Evolutionary conservation across 2,113 vertebrate genomes (phyloP).

Genomic region (Narcine bancroftii): DNA sequence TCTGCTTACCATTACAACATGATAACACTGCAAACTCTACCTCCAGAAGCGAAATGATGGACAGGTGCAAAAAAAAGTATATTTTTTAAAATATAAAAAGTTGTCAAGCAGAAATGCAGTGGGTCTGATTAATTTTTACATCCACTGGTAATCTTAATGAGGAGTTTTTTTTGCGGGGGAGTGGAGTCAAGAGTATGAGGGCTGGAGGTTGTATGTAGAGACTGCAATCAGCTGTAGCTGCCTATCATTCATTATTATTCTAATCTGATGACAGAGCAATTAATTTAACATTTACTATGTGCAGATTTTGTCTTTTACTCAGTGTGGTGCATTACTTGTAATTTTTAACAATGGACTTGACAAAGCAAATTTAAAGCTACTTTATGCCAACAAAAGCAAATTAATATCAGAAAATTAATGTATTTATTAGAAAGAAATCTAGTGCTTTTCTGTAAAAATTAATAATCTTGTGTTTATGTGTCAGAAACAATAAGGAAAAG

Average conservation of each 20-base stretch:
- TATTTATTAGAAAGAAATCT: background rate
- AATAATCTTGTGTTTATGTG: background rate
- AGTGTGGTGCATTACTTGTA: background rate
- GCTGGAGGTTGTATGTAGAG: background rate
- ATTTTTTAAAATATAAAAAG: too few relatives aligned
- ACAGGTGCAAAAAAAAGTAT: too few relatives aligned
- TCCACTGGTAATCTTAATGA: too few relatives aligned
- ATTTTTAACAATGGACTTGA: background rate
- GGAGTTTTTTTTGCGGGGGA: too few relatives aligned
- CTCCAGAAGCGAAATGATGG: too few relatives aligned
- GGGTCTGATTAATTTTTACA: too few relatives aligned
- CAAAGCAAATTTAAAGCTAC: background rate
- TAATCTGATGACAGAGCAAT: background rate
- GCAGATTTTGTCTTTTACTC: background rate
- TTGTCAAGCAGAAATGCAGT: too few relatives aligned
- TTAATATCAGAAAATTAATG: background rate
- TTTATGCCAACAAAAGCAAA: background rate
- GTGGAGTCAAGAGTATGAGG: too few relatives aligned
- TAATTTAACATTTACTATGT: background rate
- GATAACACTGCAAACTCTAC: too few relatives aligned
- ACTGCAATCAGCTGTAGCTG: background rate
- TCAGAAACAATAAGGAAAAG: conserved; percentile 19
- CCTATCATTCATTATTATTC: background rate
- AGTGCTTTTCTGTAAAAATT: background rate
- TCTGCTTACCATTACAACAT: too few relatives aligned